Evolutionary conservation across 2,888 invertebrate genomes (phyloP), one percentile per base, ranked within the genome.

Genomic region (Leucophenga maculata): DNA sequence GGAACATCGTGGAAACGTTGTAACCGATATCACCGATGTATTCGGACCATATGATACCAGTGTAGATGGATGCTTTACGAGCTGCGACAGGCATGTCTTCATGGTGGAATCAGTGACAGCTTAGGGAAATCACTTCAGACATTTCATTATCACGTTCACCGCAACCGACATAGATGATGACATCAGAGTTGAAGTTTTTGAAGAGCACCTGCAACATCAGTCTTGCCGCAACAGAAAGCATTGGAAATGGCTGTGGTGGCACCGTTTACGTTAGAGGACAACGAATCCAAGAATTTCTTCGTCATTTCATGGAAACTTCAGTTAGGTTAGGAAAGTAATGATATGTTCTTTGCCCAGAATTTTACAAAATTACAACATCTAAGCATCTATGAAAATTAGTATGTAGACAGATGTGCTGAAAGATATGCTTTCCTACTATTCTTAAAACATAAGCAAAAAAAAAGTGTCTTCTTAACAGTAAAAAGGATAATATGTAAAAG

Each of bases 1-100:
- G 73, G 99, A 99, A 99, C 99, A 99, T 99, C 99, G 99, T 99
- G 80, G 99, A 97, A 59, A 99, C 99, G 89, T 99, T 97, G 93
- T 98, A 98, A 87, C 99, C 99, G 99, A 98, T 98, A 90, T 96
- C 95, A 85, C 95, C 93, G 95, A 98, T 99, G 90, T 99, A 99
- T 90, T 99, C 99, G 31, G 99, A 98, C n/a, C 99, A 91, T 0
- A 99, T 99, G 90, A 99, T 99, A 84, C 97, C 97, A 73, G 99
- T 99, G 90, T 99, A 99, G 89, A 99, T 99, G 88, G 99, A 99
- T 73, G 99, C 99, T 90, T 99, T 99, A 89, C 99, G 94, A 89
- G 99, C 99, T 85, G 99, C 99, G 75, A 99, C 99, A 87, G 99
- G 99, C 99, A 99, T 99, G 95, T 99, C 91, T 98, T 99, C 99